These are phyloP conservation scores for Frankliniella intonsa DNA, from an alignment of 2,888 invertebrate genomes.

Conservation along the genomic window DNA sequence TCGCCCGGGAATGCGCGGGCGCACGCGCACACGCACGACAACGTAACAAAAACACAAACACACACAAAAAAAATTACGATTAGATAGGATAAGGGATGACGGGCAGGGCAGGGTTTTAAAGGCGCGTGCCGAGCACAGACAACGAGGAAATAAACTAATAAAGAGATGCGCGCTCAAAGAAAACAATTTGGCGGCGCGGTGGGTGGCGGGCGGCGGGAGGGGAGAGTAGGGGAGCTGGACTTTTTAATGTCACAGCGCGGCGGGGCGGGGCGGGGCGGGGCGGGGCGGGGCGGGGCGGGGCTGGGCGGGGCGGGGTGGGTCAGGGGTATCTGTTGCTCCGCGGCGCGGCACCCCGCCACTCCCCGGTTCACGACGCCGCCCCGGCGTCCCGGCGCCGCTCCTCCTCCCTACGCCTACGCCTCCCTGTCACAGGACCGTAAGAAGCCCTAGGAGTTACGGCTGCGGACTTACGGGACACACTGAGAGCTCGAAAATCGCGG, in stretches of 20 bases:
- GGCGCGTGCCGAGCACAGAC: conserved; percentile 15
- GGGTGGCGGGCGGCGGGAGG: neutral
- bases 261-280: neutral
- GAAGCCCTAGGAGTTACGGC: too few species aligned
- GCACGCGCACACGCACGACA: too few species aligned
- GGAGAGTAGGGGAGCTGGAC: neutral
- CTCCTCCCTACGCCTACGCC: neutral
- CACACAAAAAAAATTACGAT: too few species aligned
- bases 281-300: too few species aligned
- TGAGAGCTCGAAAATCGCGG: too few species aligned
- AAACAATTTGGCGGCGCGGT: conserved; percentile 9
- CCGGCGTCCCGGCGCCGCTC: neutral
- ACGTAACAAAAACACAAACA: too few species aligned
- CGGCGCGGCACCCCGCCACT: neutral
- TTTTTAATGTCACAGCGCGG: conserved; percentile 1
- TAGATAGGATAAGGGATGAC: too few species aligned
- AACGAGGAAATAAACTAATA: conserved; percentile 22
- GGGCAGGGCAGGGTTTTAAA: neutral
- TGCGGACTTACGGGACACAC: too few species aligned
- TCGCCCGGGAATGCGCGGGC: too few species aligned
- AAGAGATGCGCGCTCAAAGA: conserved; percentile 24
- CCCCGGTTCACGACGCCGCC: neutral
- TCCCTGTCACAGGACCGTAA: too few species aligned
- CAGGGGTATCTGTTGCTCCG: neutral
- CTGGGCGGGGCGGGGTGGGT: neutral